Evolutionary conservation across 2,888 invertebrate genomes (phyloP).

Genomic region (Eupithecia insigniata): DNA sequence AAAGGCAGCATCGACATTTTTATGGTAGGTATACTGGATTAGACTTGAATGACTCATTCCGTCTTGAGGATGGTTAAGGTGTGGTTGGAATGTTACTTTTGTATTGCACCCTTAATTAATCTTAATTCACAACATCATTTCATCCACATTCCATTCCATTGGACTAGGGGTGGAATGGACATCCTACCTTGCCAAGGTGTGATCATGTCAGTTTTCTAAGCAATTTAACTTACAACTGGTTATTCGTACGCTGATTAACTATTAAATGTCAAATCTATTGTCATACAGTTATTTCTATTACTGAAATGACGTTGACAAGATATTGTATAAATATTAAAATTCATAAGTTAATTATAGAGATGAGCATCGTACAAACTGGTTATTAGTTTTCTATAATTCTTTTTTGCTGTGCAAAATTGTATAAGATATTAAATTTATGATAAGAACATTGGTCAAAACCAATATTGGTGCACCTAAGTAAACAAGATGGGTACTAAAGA

Average conservation of each 20-base stretch:
- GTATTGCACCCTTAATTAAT: constrained; percentile 48
- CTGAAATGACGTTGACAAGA: not conserved
- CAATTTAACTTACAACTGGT: not conserved
- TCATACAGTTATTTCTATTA: not conserved
- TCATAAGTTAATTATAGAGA: not conserved
- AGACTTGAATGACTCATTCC: constrained; percentile 73
- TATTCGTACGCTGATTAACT: not conserved
- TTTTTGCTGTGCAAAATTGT: not conserved
- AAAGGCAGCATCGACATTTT: constrained; percentile 70
- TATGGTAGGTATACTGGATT: constrained; percentile 64
- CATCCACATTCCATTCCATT: constrained; percentile 19
- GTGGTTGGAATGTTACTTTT: constrained; percentile 58
- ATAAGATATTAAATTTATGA: constrained; percentile 9
- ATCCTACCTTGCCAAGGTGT: not conserved
- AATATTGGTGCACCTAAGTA: constrained; percentile 26
- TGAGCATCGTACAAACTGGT: not conserved
- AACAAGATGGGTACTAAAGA: constrained; percentile 29
- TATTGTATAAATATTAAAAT: no score
- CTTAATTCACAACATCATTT: constrained; percentile 21
- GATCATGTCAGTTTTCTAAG: not conserved
- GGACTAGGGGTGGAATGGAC: not conserved
- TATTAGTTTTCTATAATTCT: not conserved
- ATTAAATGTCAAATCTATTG: not conserved
- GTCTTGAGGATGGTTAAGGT: constrained; percentile 60
- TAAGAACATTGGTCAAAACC: constrained; percentile 28